Evolutionary conservation across 2,888 invertebrate species (phyloP).

Genomic region (Leucophenga montana): DNA sequence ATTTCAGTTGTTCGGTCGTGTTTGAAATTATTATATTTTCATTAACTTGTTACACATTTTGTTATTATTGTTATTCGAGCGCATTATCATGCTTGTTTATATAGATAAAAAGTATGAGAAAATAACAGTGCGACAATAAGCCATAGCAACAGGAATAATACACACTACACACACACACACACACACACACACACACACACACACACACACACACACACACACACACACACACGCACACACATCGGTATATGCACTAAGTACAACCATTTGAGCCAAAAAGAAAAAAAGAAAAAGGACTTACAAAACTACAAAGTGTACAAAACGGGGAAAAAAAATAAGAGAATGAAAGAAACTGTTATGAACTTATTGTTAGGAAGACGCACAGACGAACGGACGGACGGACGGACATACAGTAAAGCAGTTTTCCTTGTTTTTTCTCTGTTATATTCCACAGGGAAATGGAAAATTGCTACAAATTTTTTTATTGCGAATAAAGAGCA

Average conservation of each 20-base stretch:
- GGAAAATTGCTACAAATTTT: slow-evolving; percentile 4
- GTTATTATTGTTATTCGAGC: slow-evolving; percentile 32
- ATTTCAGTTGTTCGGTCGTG: slow-evolving; percentile 8
- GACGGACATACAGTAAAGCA: not conserved
- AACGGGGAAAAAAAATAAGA: not conserved
- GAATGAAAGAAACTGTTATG: slow-evolving; percentile 7
- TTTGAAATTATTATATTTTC: slow-evolving; percentile 29
- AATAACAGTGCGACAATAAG: slow-evolving; percentile 4
- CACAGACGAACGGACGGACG: not conserved
- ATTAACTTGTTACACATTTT: slow-evolving; percentile 32
- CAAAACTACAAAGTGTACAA: not conserved
- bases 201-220: no score
- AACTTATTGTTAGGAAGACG: not conserved
- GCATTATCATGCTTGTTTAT: slow-evolving; percentile 33
- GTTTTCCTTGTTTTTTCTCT: no score
- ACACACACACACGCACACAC: slow-evolving; percentile 1
- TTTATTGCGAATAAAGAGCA: slow-evolving; percentile 5
- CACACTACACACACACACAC: no score
- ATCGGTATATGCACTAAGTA: not conserved
- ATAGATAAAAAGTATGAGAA: not conserved
- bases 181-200: no score
- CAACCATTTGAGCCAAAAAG: slow-evolving; percentile 5
- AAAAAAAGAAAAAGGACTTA: slow-evolving; percentile 18
- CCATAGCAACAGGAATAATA: slow-evolving; percentile 1
- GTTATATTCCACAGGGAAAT: slow-evolving; percentile 3